These are phyloP conservation scores for Aricia artaxerxes DNA, from an alignment of 2,888 invertebrate species.

Conservation along the genomic window DNA sequence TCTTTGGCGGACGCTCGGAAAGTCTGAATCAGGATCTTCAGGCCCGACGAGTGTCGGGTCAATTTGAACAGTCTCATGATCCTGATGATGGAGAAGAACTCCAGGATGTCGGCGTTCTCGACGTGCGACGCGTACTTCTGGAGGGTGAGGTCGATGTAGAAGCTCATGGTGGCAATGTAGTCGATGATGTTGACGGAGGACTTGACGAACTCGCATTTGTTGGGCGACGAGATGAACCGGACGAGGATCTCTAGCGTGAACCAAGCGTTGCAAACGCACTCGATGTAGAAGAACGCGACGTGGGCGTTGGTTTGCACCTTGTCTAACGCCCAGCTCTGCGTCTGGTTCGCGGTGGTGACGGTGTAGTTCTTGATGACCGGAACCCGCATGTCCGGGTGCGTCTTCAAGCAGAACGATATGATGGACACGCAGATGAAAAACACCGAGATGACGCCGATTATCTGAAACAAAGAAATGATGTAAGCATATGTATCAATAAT, in stretches of 20 bases:
- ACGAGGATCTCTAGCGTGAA: constrained; percentile 98
- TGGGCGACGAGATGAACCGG: constrained; percentile 95
- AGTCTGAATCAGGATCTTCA: constrained; percentile 98
- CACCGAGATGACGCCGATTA: constrained; percentile 98
- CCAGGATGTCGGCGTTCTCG: constrained; percentile 97
- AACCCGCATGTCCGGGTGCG: constrained; percentile 98
- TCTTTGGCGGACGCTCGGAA: constrained; percentile 99
- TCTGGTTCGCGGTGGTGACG: constrained; percentile 87
- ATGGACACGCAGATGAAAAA: constrained; percentile 99
- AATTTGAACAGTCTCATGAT: constrained; percentile 98
- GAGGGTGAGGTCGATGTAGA: constrained; percentile 96
- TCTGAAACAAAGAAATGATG: constrained; percentile 82
- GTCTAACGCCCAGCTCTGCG: constrained; percentile 91
- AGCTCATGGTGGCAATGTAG: constrained; percentile 98
- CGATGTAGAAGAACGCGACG: constrained; percentile 98
- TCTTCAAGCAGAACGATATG: constrained; percentile 99
- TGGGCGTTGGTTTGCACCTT: constrained; percentile 97
- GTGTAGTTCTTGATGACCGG: constrained; percentile 91
- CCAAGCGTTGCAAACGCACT: constrained; percentile 99
- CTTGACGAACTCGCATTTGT: constrained; percentile 96
- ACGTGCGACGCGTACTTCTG: constrained; percentile 94
- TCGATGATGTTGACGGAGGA: constrained; percentile 99
- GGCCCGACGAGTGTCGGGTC: constrained; percentile 97
- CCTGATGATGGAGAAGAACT: constrained; percentile 98
- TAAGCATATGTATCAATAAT: constrained; percentile 35